phyloP scores from a whole-genome alignment of 2,888 invertebrate species.

The Acleris sparsana region DNA sequence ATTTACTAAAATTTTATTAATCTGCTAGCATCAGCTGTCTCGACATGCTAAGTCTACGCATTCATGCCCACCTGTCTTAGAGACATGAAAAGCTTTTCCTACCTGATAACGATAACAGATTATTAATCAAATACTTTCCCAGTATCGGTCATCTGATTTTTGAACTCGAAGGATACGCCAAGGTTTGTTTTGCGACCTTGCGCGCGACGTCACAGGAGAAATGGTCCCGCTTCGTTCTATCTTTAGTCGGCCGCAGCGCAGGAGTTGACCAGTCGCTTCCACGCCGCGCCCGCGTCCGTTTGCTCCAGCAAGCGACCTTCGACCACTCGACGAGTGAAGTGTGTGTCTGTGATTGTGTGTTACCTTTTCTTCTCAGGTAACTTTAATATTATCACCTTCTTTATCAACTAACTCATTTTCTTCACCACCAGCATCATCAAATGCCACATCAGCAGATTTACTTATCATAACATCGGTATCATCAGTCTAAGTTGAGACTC shows the following conservation, averaged over 20 bases:
- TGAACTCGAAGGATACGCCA: conserved; percentile 42
- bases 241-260: conserved; percentile 64
- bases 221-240: conserved; percentile 63
- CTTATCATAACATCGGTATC: background rate
- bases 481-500: conserved; percentile 23
- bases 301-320: conserved; percentile 77
- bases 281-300: conserved; percentile 78
- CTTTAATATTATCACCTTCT: background rate
- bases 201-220: conserved; percentile 58
- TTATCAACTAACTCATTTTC: background rate
- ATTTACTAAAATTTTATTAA: too few species aligned
- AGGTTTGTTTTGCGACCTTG: conserved; percentile 77
- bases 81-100: too few species aligned
- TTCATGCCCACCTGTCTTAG: too few species aligned
- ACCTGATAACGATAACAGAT: background rate
- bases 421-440: background rate
- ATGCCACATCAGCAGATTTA: background rate
- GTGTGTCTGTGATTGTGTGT: conserved; percentile 79
- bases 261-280: conserved; percentile 73
- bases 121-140: background rate
- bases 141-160: background rate
- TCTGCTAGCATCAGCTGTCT: too few species aligned
- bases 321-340: conserved; percentile 81
- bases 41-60: too few species aligned
- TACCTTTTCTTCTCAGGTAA: conserved; percentile 49